Evolutionary conservation across 2,888 invertebrate genomes (phyloP), one percentile per base, ranked within the genome.

Genomic region (Mycalesis mineus): DNA sequence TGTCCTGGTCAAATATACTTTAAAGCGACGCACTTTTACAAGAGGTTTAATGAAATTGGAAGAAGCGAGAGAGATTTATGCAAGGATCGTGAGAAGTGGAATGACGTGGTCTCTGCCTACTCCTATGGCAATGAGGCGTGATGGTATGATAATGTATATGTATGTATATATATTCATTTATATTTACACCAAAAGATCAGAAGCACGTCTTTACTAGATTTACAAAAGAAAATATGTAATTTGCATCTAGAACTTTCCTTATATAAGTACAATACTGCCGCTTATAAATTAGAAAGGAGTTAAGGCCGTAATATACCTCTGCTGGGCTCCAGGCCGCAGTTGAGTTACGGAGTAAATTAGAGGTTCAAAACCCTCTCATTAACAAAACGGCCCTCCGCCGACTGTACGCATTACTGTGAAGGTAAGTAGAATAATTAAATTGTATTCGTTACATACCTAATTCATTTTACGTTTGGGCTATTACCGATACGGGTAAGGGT

Each of bases 351-450:
- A 15, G 51, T 29, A 29, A 51, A 51, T 51, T 51, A 51, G 51
- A 51, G 51, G 51, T 51, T 41, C 40, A 41, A 29, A 41, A 36
- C 51, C 51, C 51, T 51, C 51, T 40, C 51, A 51, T 51, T 51
- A 51, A 51, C 51, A 40, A 51, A 41, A 51, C 51, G 51, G 40
- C 40, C 40, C 39, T 31, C 40, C 40, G 15, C 40, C 41, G 11
- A 40, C 29, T 31, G 22, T 5, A 5, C 22, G 22, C 22, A 31
- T 41, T 51, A 40, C 37, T 31, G 31, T 40, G 15, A 15, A 51
- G 51, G 51, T 51, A 51, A 39, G 40, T 51, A 51, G 49, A 49
- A 49, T 49, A 39, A 49, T 49, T 49, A 49, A 49, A 49, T 40
- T 51, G 40, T 39, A 40, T 31, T 41, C 51, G 1, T 31, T 51